Evolutionary conservation across 2,888 invertebrate genomes (phyloP).

Genomic region (Lepidocyrtinus sp.): DNA sequence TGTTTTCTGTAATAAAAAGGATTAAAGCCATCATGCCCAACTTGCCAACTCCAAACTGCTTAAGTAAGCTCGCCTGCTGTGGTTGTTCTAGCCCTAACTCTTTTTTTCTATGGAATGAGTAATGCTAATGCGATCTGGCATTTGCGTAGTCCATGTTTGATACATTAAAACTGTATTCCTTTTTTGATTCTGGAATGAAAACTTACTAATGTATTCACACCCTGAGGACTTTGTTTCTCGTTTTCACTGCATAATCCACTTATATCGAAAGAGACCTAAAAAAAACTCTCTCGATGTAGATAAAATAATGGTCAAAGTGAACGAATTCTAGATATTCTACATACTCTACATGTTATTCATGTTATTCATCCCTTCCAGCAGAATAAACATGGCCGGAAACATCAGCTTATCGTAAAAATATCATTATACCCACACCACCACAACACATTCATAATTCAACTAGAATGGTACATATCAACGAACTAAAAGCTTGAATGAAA

Average conservation of each 20-base stretch:
- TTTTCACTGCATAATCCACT: neutral
- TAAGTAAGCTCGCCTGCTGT: constrained; percentile 30
- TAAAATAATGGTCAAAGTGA: constrained; percentile 1
- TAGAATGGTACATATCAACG: constrained; percentile 20
- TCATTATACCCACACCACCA: constrained; percentile 49
- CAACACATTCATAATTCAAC: constrained; percentile 47
- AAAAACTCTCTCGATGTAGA: neutral
- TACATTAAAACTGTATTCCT: constrained; percentile 12
- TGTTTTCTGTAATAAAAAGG: constrained; percentile 29
- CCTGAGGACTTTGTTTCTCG: constrained; percentile 41
- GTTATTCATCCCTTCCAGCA: constrained; percentile 35
- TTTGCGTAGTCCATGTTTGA: constrained; percentile 13
- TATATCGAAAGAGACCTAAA: constrained; percentile 2
- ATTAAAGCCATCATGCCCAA: constrained; percentile 20
- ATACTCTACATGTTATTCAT: too few relatives aligned
- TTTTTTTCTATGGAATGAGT: neutral
- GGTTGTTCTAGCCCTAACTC: too few relatives aligned
- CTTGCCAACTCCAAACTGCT: too few relatives aligned
- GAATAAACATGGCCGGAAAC: constrained; percentile 59
- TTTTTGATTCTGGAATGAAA: constrained; percentile 39
- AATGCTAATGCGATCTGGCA: neutral
- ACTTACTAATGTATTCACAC: constrained; percentile 51
- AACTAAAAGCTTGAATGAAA: neutral
- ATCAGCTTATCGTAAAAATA: constrained; percentile 60
- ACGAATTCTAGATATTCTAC: too few relatives aligned